These are phyloP conservation scores for Anarrhichthys ocellatus DNA, from an alignment of 2,113 vertebrate species.

Conservation along the genomic window DNA sequence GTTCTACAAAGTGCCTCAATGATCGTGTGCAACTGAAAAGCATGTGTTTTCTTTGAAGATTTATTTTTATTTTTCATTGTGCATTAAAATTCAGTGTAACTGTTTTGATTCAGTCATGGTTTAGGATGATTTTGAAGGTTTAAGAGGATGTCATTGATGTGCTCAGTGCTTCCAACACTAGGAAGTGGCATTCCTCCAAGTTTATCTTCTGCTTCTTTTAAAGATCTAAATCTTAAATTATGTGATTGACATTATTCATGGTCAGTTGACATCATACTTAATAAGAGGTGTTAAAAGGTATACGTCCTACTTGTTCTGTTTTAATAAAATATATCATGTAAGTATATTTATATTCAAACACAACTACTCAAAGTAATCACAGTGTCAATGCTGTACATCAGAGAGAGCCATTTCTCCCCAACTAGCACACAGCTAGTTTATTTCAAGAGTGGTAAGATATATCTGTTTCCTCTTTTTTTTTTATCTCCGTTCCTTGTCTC, in stretches of 20 bases:
- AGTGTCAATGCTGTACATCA: slow-evolving; percentile 6
- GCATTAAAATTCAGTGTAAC: background rate
- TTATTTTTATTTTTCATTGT: background rate
- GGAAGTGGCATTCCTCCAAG: background rate
- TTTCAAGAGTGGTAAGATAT: slow-evolving; percentile 35
- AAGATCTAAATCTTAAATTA: background rate
- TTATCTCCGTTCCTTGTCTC: slow-evolving; percentile 36
- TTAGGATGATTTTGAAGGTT: too few species aligned
- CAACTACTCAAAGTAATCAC: slow-evolving; percentile 16
- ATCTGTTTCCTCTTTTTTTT: slow-evolving; percentile 37
- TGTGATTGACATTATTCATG: background rate
- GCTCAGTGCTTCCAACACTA: background rate
- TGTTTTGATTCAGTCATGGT: background rate
- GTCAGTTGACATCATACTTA: background rate
- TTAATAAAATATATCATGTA: background rate
- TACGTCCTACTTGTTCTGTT: background rate
- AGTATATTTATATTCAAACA: slow-evolving; percentile 2
- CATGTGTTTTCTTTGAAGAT: background rate
- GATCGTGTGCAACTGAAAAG: background rate
- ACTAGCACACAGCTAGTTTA: slow-evolving; percentile 15
- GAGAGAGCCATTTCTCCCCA: background rate
- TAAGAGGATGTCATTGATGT: background rate
- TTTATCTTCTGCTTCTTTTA: background rate
- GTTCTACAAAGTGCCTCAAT: background rate
- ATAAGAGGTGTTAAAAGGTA: background rate